Evolutionary conservation across 2,797 vertebrate genomes (phyloP), one percentile per base, ranked within the genome.

Genomic region (Crypturellus tataupa): DNA sequence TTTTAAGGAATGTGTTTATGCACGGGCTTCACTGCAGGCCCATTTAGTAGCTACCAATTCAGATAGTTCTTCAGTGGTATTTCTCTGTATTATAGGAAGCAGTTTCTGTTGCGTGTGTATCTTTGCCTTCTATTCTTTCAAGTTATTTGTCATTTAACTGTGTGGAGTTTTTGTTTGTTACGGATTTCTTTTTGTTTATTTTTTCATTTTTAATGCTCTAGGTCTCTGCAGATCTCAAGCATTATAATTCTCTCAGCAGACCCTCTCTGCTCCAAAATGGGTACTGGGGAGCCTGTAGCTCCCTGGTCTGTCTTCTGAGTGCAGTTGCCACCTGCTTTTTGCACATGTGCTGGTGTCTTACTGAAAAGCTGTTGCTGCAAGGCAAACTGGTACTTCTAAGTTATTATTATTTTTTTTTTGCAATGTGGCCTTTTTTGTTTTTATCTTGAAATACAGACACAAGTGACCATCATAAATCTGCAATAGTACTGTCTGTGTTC

Each of bases 221-320:
- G 60, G 9, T 55, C 47, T 82, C 51, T 63, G 31, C 51, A 56
- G 14, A 12, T 75, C 55, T 67, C 47, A 51, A n/a, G 9, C 29
- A 1, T 31, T 88, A 1, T 9, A 23, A 2, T 77, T 83, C 51
- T 79, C n/a, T 60, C 49, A 5, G 0, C 14, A 40, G 53, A 20
- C 73, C 15, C n/a, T 53, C 37, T 44, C 24, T 17, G 5, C 19
- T 51, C 67, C 25, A 0, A 1, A 33, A 4, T 42, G 55, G 4
- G 23, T 71, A 0, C 5, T 35, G 55, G 20, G 20, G 31, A 55
- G 6, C 2, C 1, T 2, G 15, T 3, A 35, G 9, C 13, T 67
- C 65, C 84, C 24, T 58, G n/a, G 9, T 16, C n/a, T 39, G n/a
- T 33, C n/a, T 92, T 69, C 49, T 60, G 8, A 5, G 24, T 63